These are phyloP conservation scores for Catharus bicknelli DNA, from an alignment of 2,113 vertebrate species.

Conservation along the genomic window DNA sequence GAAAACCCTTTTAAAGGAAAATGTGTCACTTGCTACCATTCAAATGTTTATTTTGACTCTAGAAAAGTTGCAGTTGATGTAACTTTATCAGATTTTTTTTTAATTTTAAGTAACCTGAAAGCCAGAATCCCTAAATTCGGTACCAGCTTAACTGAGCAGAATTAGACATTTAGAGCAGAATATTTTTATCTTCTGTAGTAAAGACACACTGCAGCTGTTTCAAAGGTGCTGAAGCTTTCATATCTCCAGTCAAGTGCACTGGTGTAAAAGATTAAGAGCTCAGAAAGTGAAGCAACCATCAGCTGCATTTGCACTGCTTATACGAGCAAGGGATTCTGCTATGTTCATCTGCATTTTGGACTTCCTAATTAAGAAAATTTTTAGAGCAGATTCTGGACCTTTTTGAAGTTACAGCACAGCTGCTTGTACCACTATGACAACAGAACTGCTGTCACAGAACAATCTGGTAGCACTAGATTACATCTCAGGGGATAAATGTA, in stretches of 20 bases:
- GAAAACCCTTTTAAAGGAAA: slow-evolving; percentile 8
- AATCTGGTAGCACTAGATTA: background rate
- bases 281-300: background rate
- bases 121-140: background rate
- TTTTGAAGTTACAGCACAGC: background rate
- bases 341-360: background rate
- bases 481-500: background rate
- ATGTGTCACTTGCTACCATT: slow-evolving; percentile 6
- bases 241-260: background rate
- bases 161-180: background rate
- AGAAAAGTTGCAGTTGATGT: background rate
- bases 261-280: background rate
- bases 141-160: background rate
- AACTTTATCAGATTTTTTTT: background rate
- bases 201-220: background rate
- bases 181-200: background rate
- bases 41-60: background rate
- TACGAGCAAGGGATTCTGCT: background rate
- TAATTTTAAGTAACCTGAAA: background rate
- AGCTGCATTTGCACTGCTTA: background rate
- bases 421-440: background rate
- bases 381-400: background rate
- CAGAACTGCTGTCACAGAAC: background rate
- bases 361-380: background rate
- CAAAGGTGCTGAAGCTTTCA: background rate